Conservation (phyloP, 2,113 vertebrate species). For the Rhinolophus ferrumequinum region DNA sequence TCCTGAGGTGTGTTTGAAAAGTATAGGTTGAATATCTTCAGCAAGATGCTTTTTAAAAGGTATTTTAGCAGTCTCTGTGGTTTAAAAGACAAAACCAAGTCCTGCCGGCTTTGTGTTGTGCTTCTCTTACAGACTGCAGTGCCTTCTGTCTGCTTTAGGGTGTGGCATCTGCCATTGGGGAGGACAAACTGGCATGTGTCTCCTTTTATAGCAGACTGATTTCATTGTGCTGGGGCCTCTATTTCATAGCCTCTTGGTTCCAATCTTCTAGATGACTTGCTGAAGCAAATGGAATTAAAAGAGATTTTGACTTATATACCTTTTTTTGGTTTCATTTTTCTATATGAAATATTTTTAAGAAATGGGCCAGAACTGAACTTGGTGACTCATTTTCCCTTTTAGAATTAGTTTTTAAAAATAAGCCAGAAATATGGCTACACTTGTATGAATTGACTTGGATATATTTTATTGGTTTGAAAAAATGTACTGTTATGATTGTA, state of each 20-base stretch:
- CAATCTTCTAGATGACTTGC: slow-evolving; percentile 76
- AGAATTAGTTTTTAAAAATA: slow-evolving; percentile 47
- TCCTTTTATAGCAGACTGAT: slow-evolving; percentile 84
- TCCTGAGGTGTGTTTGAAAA: slow-evolving; percentile 71
- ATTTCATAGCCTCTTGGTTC: slow-evolving; percentile 79
- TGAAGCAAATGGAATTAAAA: slow-evolving; percentile 77
- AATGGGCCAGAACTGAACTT: slow-evolving; percentile 78
- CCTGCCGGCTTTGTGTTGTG: slow-evolving; percentile 84
- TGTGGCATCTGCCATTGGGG: slow-evolving; percentile 87
- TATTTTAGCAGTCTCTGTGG: slow-evolving; percentile 73
- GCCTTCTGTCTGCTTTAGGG: slow-evolving; percentile 88
- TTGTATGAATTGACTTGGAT: slow-evolving; percentile 58
- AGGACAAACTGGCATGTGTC: slow-evolving; percentile 85
- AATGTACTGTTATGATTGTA: slow-evolving; percentile 40
- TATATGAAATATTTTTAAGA: slow-evolving; percentile 64
- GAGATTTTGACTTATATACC: slow-evolving; percentile 47
- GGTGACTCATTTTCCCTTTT: slow-evolving; percentile 75
- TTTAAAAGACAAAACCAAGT: slow-evolving; percentile 79
- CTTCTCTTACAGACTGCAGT: slow-evolving; percentile 83
- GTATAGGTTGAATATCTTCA: slow-evolving; percentile 68
- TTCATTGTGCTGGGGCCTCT: slow-evolving; percentile 84
- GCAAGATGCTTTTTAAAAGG: slow-evolving; percentile 75
- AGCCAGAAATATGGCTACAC: slow-evolving; percentile 60
- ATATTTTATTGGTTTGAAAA: slow-evolving; percentile 70
- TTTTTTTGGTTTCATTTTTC: slow-evolving; percentile 43